These are phyloP conservation scores for Drosophila mayri DNA, from an alignment of 1,140 invertebrate genomes.

Conservation along the genomic window DNA sequence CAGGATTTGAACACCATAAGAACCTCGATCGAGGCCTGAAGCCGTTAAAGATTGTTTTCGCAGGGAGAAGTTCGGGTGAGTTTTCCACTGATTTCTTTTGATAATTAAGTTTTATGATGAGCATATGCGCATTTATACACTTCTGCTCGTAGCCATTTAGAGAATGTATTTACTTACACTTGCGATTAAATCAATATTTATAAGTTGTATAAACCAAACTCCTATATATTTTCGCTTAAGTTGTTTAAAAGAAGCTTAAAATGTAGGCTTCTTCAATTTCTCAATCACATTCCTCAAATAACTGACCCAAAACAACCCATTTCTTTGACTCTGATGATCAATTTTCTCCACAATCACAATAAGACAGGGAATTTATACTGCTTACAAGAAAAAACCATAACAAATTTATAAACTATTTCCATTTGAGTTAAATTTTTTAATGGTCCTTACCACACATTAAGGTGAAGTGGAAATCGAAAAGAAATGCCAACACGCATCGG, in stretches of 20 bases:
- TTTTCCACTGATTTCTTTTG: too few species aligned
- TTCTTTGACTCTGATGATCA: constrained; percentile 21
- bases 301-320: constrained; percentile 11
- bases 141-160: too few species aligned
- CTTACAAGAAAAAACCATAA: constrained; percentile 48
- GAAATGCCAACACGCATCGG: constrained; percentile 64
- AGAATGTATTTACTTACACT: not conserved
- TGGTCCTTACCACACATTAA: constrained; percentile 56
- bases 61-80: too few species aligned
- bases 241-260: not conserved
- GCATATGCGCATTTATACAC: too few species aligned
- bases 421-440: constrained; percentile 43
- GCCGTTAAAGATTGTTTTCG: too few species aligned
- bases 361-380: constrained; percentile 3
- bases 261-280: not conserved
- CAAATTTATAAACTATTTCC: constrained; percentile 60
- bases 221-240: not conserved
- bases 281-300: not conserved
- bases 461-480: constrained; percentile 28
- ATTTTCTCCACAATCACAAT: constrained; percentile 27
- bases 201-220: too few species aligned
- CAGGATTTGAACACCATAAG: too few species aligned
- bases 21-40: too few species aligned
- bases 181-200: not conserved
- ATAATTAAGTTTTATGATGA: too few species aligned